A percentile compares a stretch with the other conserved stretches of the same genome.
These are phyloP conservation scores for Cheilosia soror DNA, from an alignment of 2,888 invertebrate genomes.

Conservation along the genomic window DNA sequence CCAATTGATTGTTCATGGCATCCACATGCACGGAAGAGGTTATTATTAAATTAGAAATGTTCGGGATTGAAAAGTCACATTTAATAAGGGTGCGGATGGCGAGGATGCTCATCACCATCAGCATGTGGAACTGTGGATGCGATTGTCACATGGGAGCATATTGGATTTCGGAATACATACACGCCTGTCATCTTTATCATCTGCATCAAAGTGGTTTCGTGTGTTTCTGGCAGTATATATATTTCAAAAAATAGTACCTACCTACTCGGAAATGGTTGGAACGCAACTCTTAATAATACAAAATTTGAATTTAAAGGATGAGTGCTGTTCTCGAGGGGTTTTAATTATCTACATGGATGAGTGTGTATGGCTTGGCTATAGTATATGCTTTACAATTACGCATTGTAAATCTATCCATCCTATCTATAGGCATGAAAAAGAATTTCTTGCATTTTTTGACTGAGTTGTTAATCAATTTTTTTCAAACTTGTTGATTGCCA, in stretches of 20 bases:
- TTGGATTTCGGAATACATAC: slow-evolving; percentile 36
- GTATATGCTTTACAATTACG: not conserved
- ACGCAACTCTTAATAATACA: slow-evolving; percentile 27
- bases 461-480: too few relatives aligned
- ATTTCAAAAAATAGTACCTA: not conserved
- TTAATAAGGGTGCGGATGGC: slow-evolving; percentile 45
- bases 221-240: slow-evolving; percentile 36
- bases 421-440: too few relatives aligned
- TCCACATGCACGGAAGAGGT: slow-evolving; percentile 38
- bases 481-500: too few relatives aligned
- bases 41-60: slow-evolving; percentile 69
- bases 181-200: slow-evolving; percentile 35
- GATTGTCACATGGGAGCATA: slow-evolving; percentile 39
- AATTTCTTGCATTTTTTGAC: too few relatives aligned
- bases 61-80: slow-evolving; percentile 59
- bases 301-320: slow-evolving; percentile 22
- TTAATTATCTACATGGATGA: slow-evolving; percentile 5
- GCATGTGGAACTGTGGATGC: slow-evolving; percentile 17
- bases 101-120: slow-evolving; percentile 26
- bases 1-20: slow-evolving; percentile 65
- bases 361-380: not conserved
- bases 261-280: not conserved
- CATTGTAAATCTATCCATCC: not conserved
- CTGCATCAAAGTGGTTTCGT: slow-evolving; percentile 27
- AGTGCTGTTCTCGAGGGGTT: slow-evolving; percentile 1